phyloP scores from a whole-genome alignment of 1,140 invertebrate genomes.

The Eubasilissa regina region DNA sequence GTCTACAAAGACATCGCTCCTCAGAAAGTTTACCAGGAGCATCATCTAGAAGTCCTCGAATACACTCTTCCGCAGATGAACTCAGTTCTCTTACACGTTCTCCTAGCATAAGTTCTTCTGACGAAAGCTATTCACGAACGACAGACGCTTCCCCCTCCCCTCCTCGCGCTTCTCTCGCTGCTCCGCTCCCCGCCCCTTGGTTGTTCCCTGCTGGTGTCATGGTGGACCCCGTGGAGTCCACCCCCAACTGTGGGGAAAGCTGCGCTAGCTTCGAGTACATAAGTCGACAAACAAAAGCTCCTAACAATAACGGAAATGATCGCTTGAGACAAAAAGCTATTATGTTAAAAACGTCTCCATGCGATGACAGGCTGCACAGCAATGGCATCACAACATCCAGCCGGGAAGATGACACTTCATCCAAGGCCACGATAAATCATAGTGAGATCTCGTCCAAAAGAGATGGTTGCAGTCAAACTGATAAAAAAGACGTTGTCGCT shows the following conservation, averaged over 20 bases:
- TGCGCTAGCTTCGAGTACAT: conserved; percentile 78
- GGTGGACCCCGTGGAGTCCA: conserved; percentile 60
- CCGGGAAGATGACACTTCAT: conserved; percentile 71
- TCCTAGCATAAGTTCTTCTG: conserved; percentile 84
- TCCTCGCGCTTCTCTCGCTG: conserved; percentile 75
- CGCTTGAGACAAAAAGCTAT: conserved; percentile 65
- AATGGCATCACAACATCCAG: conserved; percentile 64
- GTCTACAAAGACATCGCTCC: conserved; percentile 74
- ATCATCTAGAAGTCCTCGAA: conserved; percentile 68
- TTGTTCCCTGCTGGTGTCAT: conserved; percentile 57
- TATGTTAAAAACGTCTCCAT: conserved; percentile 64
- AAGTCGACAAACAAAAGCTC: conserved; percentile 62
- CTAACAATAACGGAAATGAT: conserved; percentile 52
- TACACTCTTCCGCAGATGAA: conserved; percentile 86
- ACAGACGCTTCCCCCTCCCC: conserved; percentile 76
- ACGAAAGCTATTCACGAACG: conserved; percentile 85
- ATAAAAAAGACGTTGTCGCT: conserved; percentile 72
- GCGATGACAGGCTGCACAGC: conserved; percentile 68
- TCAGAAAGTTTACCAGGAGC: conserved; percentile 77
- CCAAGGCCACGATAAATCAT: conserved; percentile 70
- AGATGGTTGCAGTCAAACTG: conserved; percentile 77
- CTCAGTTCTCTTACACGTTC: conserved; percentile 85
- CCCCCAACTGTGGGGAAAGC: conserved; percentile 73
- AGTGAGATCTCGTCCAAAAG: conserved; percentile 73
- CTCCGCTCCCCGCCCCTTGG: conserved; percentile 69